Base-by-base conservation (phyloP, 2,797 vertebrate genomes). In the Lacerta viridis region DNA sequence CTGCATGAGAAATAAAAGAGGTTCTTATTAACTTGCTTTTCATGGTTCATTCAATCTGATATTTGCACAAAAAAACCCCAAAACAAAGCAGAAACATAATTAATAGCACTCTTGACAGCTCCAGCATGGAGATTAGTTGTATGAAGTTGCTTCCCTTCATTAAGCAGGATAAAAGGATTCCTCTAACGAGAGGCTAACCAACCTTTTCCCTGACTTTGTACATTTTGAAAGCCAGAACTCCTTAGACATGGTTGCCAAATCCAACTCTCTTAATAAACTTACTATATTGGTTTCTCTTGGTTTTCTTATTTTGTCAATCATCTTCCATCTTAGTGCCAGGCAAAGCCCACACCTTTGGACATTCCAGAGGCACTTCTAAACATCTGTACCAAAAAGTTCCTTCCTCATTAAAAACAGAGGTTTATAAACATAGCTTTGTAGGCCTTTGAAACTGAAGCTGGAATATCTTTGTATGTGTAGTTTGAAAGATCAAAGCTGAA, bases 1-100 rank as follows among this genome's bases (percentile, higher is more conserved):
- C 97, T 98, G 94, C 74, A 92, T 55, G 74, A 93, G 90, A 95
- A 90, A 95, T 29, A 94, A 95, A 95, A 88, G 33, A 91, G 27
- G 43, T 94, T 92, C 94, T 80, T 39, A 82, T 90, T 85, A 89
- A 89, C 85, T 84, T 79, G 61, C 33, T 92, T 90, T 89, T 83
- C 71, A 85, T 80, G 84, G 90, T 89, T 92, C 74, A 79, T 80
- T 92, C 23, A 64, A 29, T 88, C 66, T 88, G 86, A 15, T 79
- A 93, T 92, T 69, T 86, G 83, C 80, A 78, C 41, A 77, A 85
- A 33, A 64, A 59, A 18, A 0, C 5, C 61, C 13, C 0, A 55
- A 55, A 55, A 55, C 50, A 55, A 55, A 55, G 50, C 50, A 55
- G n/a, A 5, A 5, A 33, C 71, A 72, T 84, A 90, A 88, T 50